A percentile compares a stretch with the other conserved stretches of the same genome.
Evolutionary conservation across 2,113 vertebrate genomes (phyloP).

Genomic region (Petroica traversi): DNA sequence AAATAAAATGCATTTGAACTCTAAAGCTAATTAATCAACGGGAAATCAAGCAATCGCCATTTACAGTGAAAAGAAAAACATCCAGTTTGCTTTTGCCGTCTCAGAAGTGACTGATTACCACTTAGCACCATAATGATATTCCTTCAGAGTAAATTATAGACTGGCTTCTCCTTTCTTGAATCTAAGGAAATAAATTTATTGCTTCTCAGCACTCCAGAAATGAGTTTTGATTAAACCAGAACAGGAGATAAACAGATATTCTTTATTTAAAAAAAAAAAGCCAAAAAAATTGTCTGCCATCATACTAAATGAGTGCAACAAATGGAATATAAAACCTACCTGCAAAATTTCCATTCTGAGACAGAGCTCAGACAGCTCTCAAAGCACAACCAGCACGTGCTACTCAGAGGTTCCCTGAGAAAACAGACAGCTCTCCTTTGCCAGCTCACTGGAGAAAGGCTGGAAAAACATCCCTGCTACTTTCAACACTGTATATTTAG

Average conservation of each 20-base stretch:
- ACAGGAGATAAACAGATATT: background rate
- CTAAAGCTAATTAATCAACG: constrained; percentile 14
- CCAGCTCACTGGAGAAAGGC: background rate
- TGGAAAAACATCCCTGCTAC: background rate
- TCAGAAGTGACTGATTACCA: constrained; percentile 55
- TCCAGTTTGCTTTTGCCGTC: constrained; percentile 2
- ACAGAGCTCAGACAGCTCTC: background rate
- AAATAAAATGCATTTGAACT: constrained; percentile 9
- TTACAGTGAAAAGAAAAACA: constrained; percentile 30
- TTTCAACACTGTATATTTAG: background rate
- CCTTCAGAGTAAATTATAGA: constrained; percentile 64
- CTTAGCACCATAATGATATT: constrained; percentile 30
- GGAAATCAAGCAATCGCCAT: background rate
- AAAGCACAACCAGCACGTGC: background rate
- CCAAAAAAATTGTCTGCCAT: background rate
- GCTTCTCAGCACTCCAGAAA: constrained; percentile 31
- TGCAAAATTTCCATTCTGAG: background rate
- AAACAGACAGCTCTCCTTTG: background rate
- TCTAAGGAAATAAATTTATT: constrained; percentile 17
- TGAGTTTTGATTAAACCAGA: background rate
- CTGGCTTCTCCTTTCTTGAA: background rate
- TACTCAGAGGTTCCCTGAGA: background rate
- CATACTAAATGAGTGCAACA: background rate
- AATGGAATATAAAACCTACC: background rate
- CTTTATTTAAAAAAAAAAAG: background rate